A percentile compares a stretch with the other conserved stretches of the same genome.
phyloP scores from a whole-genome alignment of 2,888 invertebrate genomes.

The Epinotia brunnichana region DNA sequence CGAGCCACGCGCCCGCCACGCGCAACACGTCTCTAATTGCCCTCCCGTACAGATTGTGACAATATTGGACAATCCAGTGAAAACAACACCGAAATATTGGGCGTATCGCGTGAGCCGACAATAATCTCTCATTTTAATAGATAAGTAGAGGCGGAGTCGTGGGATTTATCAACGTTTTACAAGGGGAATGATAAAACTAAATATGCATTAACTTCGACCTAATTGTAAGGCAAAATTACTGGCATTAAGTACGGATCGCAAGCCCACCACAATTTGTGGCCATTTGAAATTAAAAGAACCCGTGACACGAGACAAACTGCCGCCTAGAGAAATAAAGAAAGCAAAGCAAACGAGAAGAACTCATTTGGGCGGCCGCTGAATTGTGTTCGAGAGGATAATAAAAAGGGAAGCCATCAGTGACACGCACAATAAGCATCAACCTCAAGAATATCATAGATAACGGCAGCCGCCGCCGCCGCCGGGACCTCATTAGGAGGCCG shows the following conservation, averaged over 20 bases:
- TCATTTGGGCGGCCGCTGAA: conserved; percentile 82
- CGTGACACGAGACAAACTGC: conserved; percentile 80
- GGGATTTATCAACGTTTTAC: conserved; percentile 73
- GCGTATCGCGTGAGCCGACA: conserved; percentile 68
- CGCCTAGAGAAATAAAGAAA: conserved; percentile 82
- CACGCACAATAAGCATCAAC: conserved; percentile 85
- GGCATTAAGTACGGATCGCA: conserved; percentile 56
- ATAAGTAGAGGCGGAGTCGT: conserved; percentile 79
- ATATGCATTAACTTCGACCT: conserved; percentile 19
- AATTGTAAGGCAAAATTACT: conserved; percentile 56
- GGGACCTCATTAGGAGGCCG: conserved; percentile 84
- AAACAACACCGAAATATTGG: conserved; percentile 78
- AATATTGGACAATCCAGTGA: conserved; percentile 83
- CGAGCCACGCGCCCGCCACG: conserved; percentile 76
- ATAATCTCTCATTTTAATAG: conserved; percentile 83
- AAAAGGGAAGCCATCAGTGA: conserved; percentile 84
- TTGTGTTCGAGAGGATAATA: conserved; percentile 84
- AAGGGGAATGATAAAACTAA: conserved; percentile 33
- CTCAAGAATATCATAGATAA: conserved; percentile 85
- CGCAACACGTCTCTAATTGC: conserved; percentile 81
- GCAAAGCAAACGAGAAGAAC: conserved; percentile 82
- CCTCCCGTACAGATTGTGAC: conserved; percentile 79
- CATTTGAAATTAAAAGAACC: conserved; percentile 77
- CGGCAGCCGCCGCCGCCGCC: conserved; percentile 72
- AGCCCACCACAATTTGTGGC: conserved; percentile 58